These are phyloP conservation scores for Phymatocera aterrima DNA, from an alignment of 2,888 invertebrate species.

Conservation along the genomic window DNA sequence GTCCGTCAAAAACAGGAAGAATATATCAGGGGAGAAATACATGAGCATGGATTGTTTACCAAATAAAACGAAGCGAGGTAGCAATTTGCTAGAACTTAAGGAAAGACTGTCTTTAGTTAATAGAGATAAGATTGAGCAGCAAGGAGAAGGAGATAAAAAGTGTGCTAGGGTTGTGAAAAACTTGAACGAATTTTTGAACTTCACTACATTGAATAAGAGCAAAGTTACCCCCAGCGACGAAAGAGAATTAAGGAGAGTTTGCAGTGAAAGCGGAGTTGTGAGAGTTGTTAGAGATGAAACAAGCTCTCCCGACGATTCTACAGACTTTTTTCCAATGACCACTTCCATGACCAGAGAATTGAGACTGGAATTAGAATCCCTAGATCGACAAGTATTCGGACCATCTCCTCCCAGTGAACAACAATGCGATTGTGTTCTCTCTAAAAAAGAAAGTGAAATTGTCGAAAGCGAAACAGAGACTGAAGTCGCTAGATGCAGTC, in stretches of 20 bases:
- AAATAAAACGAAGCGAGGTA: constrained; percentile 61
- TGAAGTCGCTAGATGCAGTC: constrained; percentile 74
- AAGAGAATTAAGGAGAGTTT: constrained; percentile 59
- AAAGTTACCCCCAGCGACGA: constrained; percentile 73
- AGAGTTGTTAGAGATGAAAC: constrained; percentile 65
- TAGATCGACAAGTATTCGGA: constrained; percentile 90
- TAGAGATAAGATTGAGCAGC: constrained; percentile 12
- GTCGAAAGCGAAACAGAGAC: constrained; percentile 73
- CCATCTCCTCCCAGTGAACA: constrained; percentile 70
- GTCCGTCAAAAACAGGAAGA: constrained; percentile 64
- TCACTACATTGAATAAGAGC: constrained; percentile 82
- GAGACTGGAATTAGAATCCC: constrained; percentile 87
- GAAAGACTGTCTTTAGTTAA: constrained; percentile 53
- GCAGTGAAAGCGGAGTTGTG: constrained; percentile 67
- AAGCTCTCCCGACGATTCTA: constrained; percentile 86
- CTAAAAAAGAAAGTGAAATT: constrained; percentile 64
- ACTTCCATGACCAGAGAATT: constrained; percentile 91
- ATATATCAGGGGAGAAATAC: constrained; percentile 67
- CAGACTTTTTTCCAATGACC: constrained; percentile 89
- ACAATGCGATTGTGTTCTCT: constrained; percentile 65
- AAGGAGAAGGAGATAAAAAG: constrained; percentile 63
- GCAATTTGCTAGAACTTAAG: constrained; percentile 58
- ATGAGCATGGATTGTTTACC: constrained; percentile 63
- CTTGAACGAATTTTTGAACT: constrained; percentile 89
- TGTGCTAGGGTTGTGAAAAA: constrained; percentile 82